Percentiles rank a stretch among this genome's conserved stretches.
phyloP scores from a whole-genome alignment of 2,797 vertebrate species.

The Sebastes iracundus region DNA sequence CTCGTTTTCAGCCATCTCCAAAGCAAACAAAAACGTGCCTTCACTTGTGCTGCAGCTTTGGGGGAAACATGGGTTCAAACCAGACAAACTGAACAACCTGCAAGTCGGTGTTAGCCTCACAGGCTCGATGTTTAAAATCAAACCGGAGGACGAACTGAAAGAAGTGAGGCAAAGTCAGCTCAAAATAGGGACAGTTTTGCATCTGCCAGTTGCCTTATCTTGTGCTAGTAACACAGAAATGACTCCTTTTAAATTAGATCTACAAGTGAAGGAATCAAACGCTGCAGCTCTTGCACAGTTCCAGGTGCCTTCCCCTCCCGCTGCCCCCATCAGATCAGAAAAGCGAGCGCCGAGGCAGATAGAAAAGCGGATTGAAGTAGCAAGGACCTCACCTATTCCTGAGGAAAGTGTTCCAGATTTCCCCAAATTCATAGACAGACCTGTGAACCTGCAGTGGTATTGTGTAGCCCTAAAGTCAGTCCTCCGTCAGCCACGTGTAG shows the following conservation, averaged over 20 bases:
- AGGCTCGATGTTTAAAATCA: constrained; percentile 87
- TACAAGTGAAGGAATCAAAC: constrained; percentile 82
- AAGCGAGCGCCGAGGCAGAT: constrained; percentile 65
- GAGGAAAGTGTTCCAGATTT: constrained; percentile 80
- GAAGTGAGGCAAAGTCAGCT: constrained; percentile 86
- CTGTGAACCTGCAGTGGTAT: constrained; percentile 85
- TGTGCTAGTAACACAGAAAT: constrained; percentile 80
- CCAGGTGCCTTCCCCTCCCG: constrained; percentile 86
- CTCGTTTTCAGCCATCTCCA: constrained; percentile 87
- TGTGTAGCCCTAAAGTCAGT: constrained; percentile 94
- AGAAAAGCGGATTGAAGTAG: constrained; percentile 78
- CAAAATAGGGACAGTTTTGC: constrained; percentile 86
- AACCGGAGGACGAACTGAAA: constrained; percentile 82
- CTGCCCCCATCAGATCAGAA: constrained; percentile 82
- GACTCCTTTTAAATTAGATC: constrained; percentile 85
- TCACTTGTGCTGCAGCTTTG: constrained; percentile 94
- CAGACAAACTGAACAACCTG: constrained; percentile 86
- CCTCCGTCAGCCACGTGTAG: constrained; percentile 90
- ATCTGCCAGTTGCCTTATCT: constrained; percentile 87
- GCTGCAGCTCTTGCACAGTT: constrained; percentile 80
- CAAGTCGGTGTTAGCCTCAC: constrained; percentile 79
- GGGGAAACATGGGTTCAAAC: constrained; percentile 89
- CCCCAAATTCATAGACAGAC: constrained; percentile 86
- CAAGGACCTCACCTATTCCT: constrained; percentile 74
- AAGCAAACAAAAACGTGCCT: constrained; percentile 85